A percentile compares a stretch with the other conserved stretches of the same genome.
These are phyloP conservation scores for Thera obeliscata DNA, from an alignment of 2,888 invertebrate genomes.

Conservation along the genomic window DNA sequence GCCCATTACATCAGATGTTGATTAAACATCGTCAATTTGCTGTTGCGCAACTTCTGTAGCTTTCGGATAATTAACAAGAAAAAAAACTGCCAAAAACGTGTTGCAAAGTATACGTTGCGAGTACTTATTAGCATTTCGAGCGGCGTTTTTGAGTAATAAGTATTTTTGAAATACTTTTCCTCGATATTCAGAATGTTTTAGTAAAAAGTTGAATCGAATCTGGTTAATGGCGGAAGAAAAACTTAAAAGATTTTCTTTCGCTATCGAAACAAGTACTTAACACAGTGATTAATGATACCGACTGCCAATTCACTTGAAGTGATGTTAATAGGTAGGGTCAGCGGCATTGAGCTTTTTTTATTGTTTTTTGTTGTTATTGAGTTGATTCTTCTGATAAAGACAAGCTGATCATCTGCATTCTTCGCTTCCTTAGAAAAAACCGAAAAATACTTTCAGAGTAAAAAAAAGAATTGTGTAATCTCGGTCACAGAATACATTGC, in stretches of 20 bases:
- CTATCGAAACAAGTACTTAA: constrained; percentile 3
- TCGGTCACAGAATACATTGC: not conserved
- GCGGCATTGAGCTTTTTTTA: too few species aligned
- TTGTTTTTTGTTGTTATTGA: too few species aligned
- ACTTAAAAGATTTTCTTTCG: constrained; percentile 25
- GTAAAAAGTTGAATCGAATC: constrained; percentile 24
- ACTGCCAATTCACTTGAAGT: not conserved
- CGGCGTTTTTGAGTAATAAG: constrained; percentile 16
- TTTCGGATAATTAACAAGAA: constrained; percentile 37
- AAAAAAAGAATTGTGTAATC: not conserved
- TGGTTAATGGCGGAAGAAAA: constrained; percentile 14
- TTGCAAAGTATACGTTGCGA: constrained; percentile 27
- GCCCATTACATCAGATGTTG: constrained; percentile 39
- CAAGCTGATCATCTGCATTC: too few species aligned
- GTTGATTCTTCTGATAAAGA: too few species aligned
- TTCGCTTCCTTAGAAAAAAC: not conserved
- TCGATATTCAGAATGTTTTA: constrained; percentile 14
- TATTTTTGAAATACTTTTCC: constrained; percentile 23
- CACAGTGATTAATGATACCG: constrained; percentile 24
- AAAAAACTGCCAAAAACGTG: constrained; percentile 27
- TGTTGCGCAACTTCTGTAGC: constrained; percentile 36
- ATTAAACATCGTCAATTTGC: constrained; percentile 37
- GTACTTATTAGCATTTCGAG: constrained; percentile 20
- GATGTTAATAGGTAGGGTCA: not conserved
- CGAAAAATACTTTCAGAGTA: not conserved